Conservation (phyloP, 1,140 invertebrate genomes). For the Diuraphis noxia region DNA sequence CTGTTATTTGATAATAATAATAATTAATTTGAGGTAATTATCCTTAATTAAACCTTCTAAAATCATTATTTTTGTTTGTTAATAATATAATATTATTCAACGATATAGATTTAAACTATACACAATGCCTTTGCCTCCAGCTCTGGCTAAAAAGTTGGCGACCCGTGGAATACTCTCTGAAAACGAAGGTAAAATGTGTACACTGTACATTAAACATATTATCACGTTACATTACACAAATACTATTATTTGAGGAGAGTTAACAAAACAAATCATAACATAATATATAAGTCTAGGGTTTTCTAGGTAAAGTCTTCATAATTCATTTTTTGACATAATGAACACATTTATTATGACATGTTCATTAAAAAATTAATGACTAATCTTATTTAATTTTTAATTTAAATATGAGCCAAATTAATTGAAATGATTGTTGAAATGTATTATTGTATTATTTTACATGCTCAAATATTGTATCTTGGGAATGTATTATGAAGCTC, state of each 20-base stretch:
- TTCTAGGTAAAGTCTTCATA: background rate
- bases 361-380: too few species aligned
- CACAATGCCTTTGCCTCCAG: constrained; percentile 83
- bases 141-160: constrained; percentile 79
- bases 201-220: background rate
- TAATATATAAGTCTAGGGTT: background rate
- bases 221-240: background rate
- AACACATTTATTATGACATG: background rate
- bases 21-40: too few species aligned
- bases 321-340: background rate
- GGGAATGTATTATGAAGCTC: too few species aligned
- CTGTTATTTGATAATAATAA: too few species aligned
- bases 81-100: background rate
- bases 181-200: constrained; percentile 42
- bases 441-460: background rate
- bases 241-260: background rate
- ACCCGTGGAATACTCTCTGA: constrained; percentile 77
- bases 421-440: too few species aligned
- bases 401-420: too few species aligned
- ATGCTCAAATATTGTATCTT: background rate
- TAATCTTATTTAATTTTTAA: too few species aligned
- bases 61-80: too few species aligned
- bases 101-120: background rate
- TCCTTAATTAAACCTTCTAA: too few species aligned
- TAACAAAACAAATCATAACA: background rate